Evolutionary conservation across 1,140 invertebrate genomes (phyloP).

Genomic region (Drosophila eugracilis): DNA sequence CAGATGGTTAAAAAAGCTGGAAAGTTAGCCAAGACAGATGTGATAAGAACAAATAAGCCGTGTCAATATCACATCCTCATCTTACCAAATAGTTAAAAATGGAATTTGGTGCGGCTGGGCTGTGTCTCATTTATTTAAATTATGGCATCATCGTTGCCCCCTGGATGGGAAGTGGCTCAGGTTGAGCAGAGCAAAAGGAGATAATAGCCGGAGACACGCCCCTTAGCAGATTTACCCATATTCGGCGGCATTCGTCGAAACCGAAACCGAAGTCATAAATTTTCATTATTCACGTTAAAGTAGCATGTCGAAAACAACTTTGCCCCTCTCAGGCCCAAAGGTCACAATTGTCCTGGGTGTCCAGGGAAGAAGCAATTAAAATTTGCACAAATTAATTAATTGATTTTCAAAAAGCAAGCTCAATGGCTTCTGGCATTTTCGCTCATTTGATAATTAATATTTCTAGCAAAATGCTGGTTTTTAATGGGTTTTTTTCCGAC

Average conservation of each 20-base stretch:
- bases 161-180: background rate
- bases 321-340: background rate
- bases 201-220: conserved; percentile 1
- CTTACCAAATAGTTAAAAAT: background rate
- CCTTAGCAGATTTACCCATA: background rate
- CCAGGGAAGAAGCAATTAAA: conserved; percentile 45
- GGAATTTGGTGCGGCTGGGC: too few relatives aligned
- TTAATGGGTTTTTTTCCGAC: too few relatives aligned
- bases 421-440: conserved; percentile 23
- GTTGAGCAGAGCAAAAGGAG: background rate
- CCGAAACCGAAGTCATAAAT: conserved; percentile 64
- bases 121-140: background rate
- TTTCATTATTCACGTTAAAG: too few relatives aligned
- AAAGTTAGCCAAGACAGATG: too few relatives aligned
- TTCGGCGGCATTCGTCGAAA: background rate
- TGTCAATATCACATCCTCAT: too few relatives aligned
- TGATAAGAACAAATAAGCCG: too few relatives aligned
- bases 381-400: conserved; percentile 50
- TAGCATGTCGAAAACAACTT: conserved; percentile 37
- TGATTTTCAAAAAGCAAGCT: conserved; percentile 33
- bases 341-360: conserved; percentile 3
- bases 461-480: background rate
- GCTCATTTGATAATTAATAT: conserved; percentile 37
- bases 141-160: background rate
- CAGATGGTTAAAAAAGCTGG: too few relatives aligned